Conservation (phyloP, 2,113 vertebrate species). For the Lepus americanus region DNA sequence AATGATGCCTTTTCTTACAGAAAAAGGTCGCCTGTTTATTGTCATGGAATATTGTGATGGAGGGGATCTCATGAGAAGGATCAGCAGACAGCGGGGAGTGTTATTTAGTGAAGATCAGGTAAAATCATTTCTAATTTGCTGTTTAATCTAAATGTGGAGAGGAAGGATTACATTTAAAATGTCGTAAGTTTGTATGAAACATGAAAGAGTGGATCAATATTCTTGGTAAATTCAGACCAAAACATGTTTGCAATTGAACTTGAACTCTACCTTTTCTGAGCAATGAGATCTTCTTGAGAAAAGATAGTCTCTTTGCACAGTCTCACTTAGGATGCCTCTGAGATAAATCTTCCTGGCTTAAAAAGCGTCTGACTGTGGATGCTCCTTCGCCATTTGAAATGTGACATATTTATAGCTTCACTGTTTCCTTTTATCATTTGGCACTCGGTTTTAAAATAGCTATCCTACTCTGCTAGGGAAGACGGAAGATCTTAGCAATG, state of each 20-base stretch:
- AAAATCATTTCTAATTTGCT: constrained; percentile 62
- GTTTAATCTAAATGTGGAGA: not conserved
- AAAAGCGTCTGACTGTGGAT: not conserved
- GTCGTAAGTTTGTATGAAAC: not conserved
- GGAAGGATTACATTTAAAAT: not conserved
- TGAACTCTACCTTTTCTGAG: constrained; percentile 31
- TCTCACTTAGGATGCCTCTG: not conserved
- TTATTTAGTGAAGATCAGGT: constrained; percentile 94
- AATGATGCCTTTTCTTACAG: constrained; percentile 85
- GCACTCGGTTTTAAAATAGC: not conserved
- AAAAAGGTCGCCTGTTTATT: constrained; percentile 91
- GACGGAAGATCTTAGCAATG: not conserved
- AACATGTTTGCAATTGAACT: not conserved
- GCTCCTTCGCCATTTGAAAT: constrained; percentile 19
- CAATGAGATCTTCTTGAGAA: not conserved
- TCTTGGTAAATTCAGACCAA: constrained; percentile 3
- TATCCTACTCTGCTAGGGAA: not conserved
- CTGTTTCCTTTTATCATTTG: constrained; percentile 23
- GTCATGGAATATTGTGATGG: constrained; percentile 97
- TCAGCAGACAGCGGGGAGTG: constrained; percentile 91
- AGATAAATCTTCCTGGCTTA: not conserved
- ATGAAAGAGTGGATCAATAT: not conserved
- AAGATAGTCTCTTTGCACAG: not conserved
- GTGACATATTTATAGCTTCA: not conserved
- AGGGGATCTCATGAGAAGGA: constrained; percentile 94